Evolutionary conservation across 2,113 vertebrate genomes (phyloP).

Genomic region (Macquaria ambigua): DNA sequence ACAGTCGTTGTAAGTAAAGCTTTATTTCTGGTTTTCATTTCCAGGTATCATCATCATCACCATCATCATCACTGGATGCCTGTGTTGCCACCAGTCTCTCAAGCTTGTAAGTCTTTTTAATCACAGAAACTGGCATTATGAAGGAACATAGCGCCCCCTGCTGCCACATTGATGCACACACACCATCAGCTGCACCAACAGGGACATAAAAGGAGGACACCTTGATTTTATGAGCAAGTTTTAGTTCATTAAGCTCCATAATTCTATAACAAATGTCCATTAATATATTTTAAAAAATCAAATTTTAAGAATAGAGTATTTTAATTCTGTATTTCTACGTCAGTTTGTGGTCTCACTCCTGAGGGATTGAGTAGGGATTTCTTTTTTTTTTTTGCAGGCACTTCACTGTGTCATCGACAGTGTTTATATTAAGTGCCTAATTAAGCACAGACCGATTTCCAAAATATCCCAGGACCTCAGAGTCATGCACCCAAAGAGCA

Average conservation of each 20-base stretch:
- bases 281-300: neutral
- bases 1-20: neutral
- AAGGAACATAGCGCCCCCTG: slow-evolving; percentile 49
- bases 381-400: neutral
- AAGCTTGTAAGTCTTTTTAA: neutral
- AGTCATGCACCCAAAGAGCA: slow-evolving; percentile 34
- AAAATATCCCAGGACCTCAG: slow-evolving; percentile 53
- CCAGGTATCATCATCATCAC: neutral
- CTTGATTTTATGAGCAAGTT: neutral
- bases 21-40: neutral
- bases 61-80: neutral
- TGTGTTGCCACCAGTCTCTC: neutral
- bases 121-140: neutral
- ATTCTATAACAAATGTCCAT: no score
- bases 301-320: neutral
- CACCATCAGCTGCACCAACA: neutral
- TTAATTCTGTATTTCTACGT: neutral
- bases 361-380: neutral
- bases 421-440: slow-evolving; percentile 71
- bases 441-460: slow-evolving; percentile 72
- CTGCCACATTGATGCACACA: slow-evolving; percentile 18
- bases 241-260: neutral
- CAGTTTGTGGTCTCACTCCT: slow-evolving; percentile 5
- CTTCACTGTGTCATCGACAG: slow-evolving; percentile 42
- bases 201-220: neutral